These are phyloP conservation scores for Coptotermes formosanus DNA, from an alignment of 1,140 invertebrate species.

Conservation along the genomic window DNA sequence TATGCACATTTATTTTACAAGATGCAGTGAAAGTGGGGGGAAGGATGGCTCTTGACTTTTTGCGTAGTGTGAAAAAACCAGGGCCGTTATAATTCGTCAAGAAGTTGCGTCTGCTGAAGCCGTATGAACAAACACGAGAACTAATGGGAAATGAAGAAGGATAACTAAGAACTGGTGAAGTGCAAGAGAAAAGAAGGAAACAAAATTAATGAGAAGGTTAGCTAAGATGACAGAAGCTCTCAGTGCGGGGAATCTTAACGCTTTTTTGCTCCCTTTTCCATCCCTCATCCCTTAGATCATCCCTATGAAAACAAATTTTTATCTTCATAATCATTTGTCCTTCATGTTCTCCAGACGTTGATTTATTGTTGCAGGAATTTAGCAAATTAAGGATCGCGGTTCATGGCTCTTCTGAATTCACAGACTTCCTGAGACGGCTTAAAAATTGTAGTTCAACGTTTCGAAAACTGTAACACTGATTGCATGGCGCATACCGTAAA, in stretches of 20 bases:
- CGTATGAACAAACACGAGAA: background rate
- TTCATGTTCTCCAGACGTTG: conserved; percentile 8
- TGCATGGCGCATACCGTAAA: no score
- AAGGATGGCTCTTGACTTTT: background rate
- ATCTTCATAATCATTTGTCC: conserved; percentile 19
- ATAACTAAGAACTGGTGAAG: conserved; percentile 16
- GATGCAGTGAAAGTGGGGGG: background rate
- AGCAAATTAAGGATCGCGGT: background rate
- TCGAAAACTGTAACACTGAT: no score
- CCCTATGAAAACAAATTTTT: conserved; percentile 19
- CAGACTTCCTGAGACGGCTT: no score
- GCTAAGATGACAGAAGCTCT: conserved; percentile 18
- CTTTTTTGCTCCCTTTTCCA: background rate
- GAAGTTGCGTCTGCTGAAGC: no score
- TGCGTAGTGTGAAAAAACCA: no score
- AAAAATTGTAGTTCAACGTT: no score
- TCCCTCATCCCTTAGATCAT: background rate
- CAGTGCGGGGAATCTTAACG: conserved; percentile 2
- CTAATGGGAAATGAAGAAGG: conserved; percentile 5
- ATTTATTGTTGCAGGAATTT: conserved; percentile 9
- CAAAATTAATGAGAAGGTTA: conserved; percentile 17
- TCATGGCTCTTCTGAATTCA: background rate
- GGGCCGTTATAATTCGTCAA: no score
- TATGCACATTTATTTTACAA: background rate
- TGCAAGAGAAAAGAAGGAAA: conserved; percentile 19